Evolutionary conservation across 1,140 invertebrate species (phyloP).

Genomic region (Drosophila carrolli): DNA sequence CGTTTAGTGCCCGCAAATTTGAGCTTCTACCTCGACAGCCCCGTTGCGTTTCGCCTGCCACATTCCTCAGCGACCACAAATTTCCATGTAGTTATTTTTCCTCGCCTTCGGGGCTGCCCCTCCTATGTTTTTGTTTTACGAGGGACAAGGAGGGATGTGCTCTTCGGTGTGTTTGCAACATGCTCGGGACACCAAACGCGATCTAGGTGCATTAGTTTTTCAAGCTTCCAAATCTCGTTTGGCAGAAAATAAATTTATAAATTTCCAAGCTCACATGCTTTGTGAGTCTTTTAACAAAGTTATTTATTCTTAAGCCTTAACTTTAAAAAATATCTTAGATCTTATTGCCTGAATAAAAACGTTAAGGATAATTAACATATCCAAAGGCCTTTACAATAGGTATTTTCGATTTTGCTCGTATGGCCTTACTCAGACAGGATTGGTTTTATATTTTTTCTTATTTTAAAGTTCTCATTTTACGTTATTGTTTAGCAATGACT

Average conservation of each 20-base stretch:
- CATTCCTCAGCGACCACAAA: constrained; percentile 76
- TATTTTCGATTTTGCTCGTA: no score
- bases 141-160: constrained; percentile 9
- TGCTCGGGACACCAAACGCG: neutral
- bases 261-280: no score
- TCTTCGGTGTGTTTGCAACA: neutral
- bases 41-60: constrained; percentile 28
- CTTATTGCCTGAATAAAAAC: no score
- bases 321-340: no score
- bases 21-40: constrained; percentile 44
- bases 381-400: neutral
- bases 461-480: neutral
- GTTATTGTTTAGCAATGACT: neutral
- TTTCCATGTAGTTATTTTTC: constrained; percentile 80
- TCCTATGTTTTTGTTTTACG: constrained; percentile 24
- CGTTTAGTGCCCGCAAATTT: constrained; percentile 78
- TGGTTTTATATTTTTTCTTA: neutral
- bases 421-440: neutral
- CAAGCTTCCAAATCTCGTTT: no score
- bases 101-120: constrained; percentile 25
- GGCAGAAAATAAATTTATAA: neutral
- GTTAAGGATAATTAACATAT: no score
- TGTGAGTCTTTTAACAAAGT: no score
- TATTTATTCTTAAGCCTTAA: no score
- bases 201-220: neutral